These are phyloP conservation scores for Nothocercus julius DNA, from an alignment of 2,113 vertebrate species.

Conservation along the genomic window DNA sequence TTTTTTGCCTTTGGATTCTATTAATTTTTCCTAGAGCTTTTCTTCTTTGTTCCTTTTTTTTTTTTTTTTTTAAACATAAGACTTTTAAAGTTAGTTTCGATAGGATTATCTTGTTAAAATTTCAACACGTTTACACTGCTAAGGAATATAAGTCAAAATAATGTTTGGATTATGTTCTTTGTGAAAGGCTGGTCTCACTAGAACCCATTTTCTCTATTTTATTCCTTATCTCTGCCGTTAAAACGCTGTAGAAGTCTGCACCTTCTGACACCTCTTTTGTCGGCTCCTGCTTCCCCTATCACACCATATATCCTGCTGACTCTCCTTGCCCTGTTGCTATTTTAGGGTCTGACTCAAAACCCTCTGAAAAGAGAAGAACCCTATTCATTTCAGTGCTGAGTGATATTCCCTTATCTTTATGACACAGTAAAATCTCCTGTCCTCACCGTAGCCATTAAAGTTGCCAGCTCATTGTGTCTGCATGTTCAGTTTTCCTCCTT, in stretches of 20 bases:
- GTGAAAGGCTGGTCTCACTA: background rate
- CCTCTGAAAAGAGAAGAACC: background rate
- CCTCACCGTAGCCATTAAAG: background rate
- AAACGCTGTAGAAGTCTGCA: background rate
- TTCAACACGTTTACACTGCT: background rate
- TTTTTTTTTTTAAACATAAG: background rate
- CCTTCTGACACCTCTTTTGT: background rate
- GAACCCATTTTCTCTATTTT: background rate
- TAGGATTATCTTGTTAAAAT: background rate
- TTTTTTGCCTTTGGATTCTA: background rate
- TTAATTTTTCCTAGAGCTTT: background rate
- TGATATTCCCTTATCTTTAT: background rate
- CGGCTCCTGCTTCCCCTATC: background rate
- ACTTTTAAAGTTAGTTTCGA: background rate
- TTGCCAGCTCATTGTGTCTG: background rate
- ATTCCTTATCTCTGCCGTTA: background rate
- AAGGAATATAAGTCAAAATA: background rate
- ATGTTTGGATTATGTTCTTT: accelerated
- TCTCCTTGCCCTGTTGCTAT: background rate
- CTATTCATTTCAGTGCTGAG: background rate
- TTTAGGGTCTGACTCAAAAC: background rate
- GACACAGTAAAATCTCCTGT: background rate
- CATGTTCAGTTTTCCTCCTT: background rate
- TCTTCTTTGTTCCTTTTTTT: background rate
- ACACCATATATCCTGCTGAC: background rate